Evolutionary conservation across 1,140 invertebrate genomes (phyloP), one percentile per base, ranked within the genome.

Genomic region (Scaptomyza graminum): DNA sequence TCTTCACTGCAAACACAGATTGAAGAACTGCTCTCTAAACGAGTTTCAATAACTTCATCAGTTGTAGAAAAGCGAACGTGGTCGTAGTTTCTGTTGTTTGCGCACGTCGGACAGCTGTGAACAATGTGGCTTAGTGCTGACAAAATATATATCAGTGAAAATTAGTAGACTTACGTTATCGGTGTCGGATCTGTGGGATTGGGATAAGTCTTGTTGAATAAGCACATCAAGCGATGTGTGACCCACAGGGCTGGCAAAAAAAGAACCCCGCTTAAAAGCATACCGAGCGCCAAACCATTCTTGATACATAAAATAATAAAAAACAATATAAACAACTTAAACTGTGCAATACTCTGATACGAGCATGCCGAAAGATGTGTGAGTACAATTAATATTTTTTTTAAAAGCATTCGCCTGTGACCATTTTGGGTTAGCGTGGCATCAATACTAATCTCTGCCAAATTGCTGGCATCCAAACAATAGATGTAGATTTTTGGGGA

Each of bases 181-280:
- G n/a, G n/a, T n/a, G n/a, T n/a, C n/a, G n/a, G 37, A 3, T 2
- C 12, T n/a, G 12, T n/a, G 37, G 96, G n/a, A n/a, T n/a, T n/a
- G n/a, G n/a, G 95, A 92, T 97, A 96, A 18, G 96, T 95, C 91
- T 97, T 97, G 76, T 95, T 95, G 92, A 98, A 98, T 8, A 98
- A 93, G 54, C 94, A 94, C 61, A 96, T 95, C 78, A 98, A 92
- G 71, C 95, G 95, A 50, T 96, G 94, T 61, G 95, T 95, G 51
- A 97, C 93, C 56, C 97, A 93, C 78, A 97, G 94, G 31, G 95
- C 94, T 18, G 96, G 96, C 76, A 97, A 93, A 91, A 97, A 96
- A 47, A 98, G 93, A 47, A 97, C 79, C 96, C 96, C 74, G 96
- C 94, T 97, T 97, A 98, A 91, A 5, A 41, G 12, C 3, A 41